A percentile compares a stretch with the other conserved stretches of the same genome.
Conservation (phyloP, 2,797 vertebrate species). For the Pempheris klunzingeri region DNA sequence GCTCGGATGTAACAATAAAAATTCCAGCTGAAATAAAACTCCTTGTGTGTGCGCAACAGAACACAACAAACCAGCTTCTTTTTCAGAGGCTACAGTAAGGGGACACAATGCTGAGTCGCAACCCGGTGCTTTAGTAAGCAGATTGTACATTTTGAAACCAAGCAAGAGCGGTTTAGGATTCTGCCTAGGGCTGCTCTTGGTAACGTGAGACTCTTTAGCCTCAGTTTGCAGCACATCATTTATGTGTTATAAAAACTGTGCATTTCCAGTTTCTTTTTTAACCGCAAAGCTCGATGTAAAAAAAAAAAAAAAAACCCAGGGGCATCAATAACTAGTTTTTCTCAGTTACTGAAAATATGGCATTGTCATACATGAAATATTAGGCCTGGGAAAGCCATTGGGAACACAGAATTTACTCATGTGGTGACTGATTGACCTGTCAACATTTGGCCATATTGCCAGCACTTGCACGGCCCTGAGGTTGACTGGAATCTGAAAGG, state of each 20-base stretch:
- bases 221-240: conserved; percentile 48
- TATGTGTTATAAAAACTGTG: conserved; percentile 36
- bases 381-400: conserved; percentile 13
- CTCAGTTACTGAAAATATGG: conserved; percentile 30
- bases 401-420: conserved; percentile 32
- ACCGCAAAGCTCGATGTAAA: not conserved
- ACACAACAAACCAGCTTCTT: conserved; percentile 25
- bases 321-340: conserved; percentile 7
- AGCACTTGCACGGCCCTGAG: conserved; percentile 37
- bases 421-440: conserved; percentile 67
- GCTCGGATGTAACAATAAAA: conserved; percentile 41
- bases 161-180: conserved; percentile 51
- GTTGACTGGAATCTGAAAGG: conserved; percentile 53
- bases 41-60: conserved; percentile 31
- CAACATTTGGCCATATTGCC: conserved; percentile 42
- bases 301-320: not conserved
- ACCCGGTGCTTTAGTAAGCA: conserved; percentile 44
- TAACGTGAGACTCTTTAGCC: conserved; percentile 53
- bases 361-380: conserved; percentile 53
- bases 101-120: conserved; percentile 46
- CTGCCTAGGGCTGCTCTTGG: conserved; percentile 28
- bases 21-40: conserved; percentile 53
- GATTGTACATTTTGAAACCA: conserved; percentile 54
- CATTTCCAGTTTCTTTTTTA: conserved; percentile 11
- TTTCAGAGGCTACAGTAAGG: conserved; percentile 31